These are phyloP conservation scores for Drosophila gaucha DNA, from an alignment of 2,888 invertebrate genomes.

Conservation along the genomic window DNA sequence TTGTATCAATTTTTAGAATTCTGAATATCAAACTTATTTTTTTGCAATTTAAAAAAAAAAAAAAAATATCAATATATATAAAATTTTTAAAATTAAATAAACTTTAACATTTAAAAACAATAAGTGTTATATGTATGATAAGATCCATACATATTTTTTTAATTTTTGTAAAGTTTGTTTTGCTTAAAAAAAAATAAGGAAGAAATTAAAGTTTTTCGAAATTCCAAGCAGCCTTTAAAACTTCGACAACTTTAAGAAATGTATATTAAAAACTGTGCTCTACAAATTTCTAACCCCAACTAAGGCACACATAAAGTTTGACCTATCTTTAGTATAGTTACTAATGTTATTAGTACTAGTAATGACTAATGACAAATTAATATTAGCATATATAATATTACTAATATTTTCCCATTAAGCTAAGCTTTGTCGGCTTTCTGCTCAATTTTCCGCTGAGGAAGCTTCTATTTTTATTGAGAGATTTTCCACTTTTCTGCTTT, in stretches of 20 bases:
- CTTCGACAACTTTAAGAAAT: neutral
- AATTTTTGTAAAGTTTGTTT: too few relatives aligned
- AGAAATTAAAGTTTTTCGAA: neutral
- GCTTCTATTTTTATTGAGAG: neutral
- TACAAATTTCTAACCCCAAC: neutral
- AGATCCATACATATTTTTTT: too few relatives aligned
- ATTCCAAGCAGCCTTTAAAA: neutral
- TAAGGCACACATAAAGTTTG: neutral
- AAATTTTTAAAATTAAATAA: too few relatives aligned
- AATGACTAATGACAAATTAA: too few relatives aligned
- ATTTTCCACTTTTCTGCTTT: conserved; percentile 21
- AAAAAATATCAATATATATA: too few relatives aligned
- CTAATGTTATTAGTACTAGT: neutral
- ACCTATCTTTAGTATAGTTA: neutral
- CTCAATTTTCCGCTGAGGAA: neutral
- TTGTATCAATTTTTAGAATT: too few relatives aligned
- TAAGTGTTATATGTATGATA: too few relatives aligned
- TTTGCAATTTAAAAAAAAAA: too few relatives aligned
- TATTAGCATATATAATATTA: too few relatives aligned
- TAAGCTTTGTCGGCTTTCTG: neutral
- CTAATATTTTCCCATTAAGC: too few relatives aligned
- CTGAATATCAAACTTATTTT: too few relatives aligned
- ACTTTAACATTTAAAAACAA: too few relatives aligned
- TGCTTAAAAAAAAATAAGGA: neutral
- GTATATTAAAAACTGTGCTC: neutral